A percentile compares a stretch with the other conserved stretches of the same genome.
These are phyloP conservation scores for Pao palembangensis DNA, from an alignment of 2,113 vertebrate genomes.

Conservation along the genomic window DNA sequence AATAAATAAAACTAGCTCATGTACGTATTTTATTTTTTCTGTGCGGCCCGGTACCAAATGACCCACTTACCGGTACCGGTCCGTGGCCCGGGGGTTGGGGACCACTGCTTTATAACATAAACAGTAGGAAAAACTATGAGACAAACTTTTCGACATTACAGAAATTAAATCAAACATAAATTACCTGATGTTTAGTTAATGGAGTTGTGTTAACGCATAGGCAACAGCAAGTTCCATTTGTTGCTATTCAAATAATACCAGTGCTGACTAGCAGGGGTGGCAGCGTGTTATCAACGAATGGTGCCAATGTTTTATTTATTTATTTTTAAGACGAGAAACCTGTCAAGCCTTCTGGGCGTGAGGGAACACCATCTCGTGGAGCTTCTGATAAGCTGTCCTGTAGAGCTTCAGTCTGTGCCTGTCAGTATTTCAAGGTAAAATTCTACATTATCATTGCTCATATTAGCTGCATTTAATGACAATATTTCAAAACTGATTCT, in stretches of 20 bases:
- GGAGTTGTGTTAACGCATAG: constrained; percentile 25
- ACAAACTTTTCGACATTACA: too few species aligned
- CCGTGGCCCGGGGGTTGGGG: too few species aligned
- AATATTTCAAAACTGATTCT: too few species aligned
- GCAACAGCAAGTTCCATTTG: constrained; percentile 58
- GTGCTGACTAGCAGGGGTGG: constrained; percentile 35
- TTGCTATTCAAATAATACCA: constrained; percentile 20
- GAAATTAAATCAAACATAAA: constrained; percentile 10
- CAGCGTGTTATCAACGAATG: constrained; percentile 1
- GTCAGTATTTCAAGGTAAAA: constrained; percentile 55
- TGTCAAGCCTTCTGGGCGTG: constrained; percentile 53
- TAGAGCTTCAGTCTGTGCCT: constrained; percentile 25
- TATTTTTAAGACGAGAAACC: constrained; percentile 51
- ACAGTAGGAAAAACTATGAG: too few species aligned
- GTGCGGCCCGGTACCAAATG: too few species aligned
- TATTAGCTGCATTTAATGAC: too few species aligned
- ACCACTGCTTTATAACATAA: too few species aligned
- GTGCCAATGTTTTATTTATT: constrained; percentile 41
- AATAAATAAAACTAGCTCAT: too few species aligned
- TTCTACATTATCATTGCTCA: too few species aligned
- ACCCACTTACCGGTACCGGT: too few species aligned
- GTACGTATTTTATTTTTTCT: too few species aligned
- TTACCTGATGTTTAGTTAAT: constrained; percentile 56
- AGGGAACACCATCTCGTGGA: constrained; percentile 56
- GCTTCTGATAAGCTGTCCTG: constrained; percentile 30